Percentiles rank a stretch among this genome's conserved stretches.
These are phyloP conservation scores for Leuciscus waleckii DNA, from an alignment of 2,797 vertebrate genomes.

Conservation along the genomic window DNA sequence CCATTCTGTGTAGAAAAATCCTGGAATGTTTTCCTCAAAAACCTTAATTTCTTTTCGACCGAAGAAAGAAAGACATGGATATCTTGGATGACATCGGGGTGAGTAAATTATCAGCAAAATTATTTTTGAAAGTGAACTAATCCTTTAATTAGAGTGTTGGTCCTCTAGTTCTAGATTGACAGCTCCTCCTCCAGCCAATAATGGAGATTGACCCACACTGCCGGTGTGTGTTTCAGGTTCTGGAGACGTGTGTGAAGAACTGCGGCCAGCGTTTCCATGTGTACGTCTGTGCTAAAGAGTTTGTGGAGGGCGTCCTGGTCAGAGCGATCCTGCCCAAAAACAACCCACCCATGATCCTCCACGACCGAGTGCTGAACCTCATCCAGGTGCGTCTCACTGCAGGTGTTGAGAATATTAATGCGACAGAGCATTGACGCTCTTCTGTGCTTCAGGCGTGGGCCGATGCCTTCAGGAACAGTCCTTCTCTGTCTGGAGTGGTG, in stretches of 20 bases:
- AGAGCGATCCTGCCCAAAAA: conserved; percentile 93
- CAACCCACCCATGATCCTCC: conserved; percentile 89
- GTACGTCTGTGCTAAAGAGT: conserved; percentile 90
- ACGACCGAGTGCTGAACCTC: conserved; percentile 92
- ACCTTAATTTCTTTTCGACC: no score
- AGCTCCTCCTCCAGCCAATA: no score
- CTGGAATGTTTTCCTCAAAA: no score
- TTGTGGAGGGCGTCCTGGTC: conserved; percentile 93
- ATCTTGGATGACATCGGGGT: no score
- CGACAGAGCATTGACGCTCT: neutral
- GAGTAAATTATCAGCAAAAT: no score
- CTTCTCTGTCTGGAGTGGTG: conserved; percentile 90
- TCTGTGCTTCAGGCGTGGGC: conserved; percentile 89
- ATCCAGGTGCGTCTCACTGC: conserved; percentile 84
- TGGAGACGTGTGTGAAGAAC: conserved; percentile 98
- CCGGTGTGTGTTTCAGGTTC: conserved; percentile 77
- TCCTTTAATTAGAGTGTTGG: no score
- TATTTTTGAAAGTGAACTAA: no score
- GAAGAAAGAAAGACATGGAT: no score
- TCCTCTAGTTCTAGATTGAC: no score
- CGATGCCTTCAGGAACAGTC: conserved; percentile 92
- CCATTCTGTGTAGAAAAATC: no score
- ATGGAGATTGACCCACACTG: accelerated
- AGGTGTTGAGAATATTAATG: no score
- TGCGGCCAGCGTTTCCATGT: conserved; percentile 94